Percentiles rank a stretch among this genome's conserved stretches.
Conservation (phyloP, 2,888 invertebrate genomes). For the Reticulitermes lucifugus region DNA sequence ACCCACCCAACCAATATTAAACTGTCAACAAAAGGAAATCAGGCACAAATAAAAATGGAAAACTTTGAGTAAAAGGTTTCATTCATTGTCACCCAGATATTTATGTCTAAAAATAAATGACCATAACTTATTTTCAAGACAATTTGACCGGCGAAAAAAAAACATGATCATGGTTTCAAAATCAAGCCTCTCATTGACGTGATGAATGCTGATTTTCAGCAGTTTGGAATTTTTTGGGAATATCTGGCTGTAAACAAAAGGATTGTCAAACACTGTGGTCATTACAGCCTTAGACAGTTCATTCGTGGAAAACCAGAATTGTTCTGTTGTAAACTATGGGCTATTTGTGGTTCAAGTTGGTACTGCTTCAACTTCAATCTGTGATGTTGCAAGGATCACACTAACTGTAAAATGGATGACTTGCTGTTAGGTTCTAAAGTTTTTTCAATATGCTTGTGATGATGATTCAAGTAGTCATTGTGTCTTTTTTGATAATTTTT, state of each 20-base stretch:
- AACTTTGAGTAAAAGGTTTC: not conserved
- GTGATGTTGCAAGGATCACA: not conserved
- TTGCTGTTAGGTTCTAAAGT: not conserved
- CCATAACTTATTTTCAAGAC: no score
- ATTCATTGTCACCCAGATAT: not conserved
- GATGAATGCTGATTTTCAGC: conserved; percentile 4
- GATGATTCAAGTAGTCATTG: not conserved
- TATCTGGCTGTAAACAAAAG: not conserved
- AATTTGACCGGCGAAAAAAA: not conserved
- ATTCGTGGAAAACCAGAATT: not conserved
- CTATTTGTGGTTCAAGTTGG: conserved; percentile 2
- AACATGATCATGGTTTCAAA: conserved; percentile 20
- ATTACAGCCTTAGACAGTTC: not conserved
- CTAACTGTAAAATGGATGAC: not conserved
- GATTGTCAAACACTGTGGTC: not conserved
- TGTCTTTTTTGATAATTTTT: conserved; percentile 13
- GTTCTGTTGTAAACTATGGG: conserved; percentile 21
- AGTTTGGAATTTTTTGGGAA: conserved; percentile 4
- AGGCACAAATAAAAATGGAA: not conserved
- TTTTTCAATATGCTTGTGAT: conserved; percentile 9
- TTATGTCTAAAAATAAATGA: no score
- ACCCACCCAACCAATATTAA: no score
- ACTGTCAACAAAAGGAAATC: no score
- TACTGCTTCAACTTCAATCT: conserved; percentile 8
- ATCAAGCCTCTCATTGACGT: not conserved